Conservation (phyloP, 2,888 invertebrate species). For the Metopia argyrocephala region DNA sequence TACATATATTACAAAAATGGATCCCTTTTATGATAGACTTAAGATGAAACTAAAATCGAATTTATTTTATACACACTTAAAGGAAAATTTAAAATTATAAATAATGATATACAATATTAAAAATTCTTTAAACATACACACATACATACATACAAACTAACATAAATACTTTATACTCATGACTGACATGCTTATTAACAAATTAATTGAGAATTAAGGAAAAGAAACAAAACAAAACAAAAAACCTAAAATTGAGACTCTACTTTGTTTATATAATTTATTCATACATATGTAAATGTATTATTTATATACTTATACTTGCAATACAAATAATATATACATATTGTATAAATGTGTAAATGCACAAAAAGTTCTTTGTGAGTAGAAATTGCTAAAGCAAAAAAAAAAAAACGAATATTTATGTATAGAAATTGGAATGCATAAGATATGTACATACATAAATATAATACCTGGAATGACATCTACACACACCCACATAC, state of each 20-base stretch:
- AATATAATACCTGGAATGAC: not conserved
- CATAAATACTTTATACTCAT: not conserved
- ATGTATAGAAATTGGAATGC: not conserved
- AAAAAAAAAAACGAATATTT: not conserved
- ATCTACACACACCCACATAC: not conserved
- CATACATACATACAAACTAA: conserved; percentile 21
- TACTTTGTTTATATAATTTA: conserved; percentile 28
- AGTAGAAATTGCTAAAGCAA: not conserved
- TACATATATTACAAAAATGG: not conserved
- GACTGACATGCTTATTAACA: conserved; percentile 1
- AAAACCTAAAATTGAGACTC: conserved; percentile 26
- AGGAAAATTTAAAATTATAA: conserved; percentile 40
- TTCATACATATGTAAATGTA: no score
- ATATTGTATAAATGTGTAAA: not conserved
- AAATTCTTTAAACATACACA: conserved; percentile 2
- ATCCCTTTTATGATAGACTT: conserved; percentile 61
- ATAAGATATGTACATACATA: not conserved
- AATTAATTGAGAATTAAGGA: conserved; percentile 43
- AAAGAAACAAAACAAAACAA: no score
- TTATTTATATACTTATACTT: no score
- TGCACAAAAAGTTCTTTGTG: not conserved
- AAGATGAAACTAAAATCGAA: conserved; percentile 68
- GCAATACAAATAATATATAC: no score
- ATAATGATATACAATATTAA: not conserved
- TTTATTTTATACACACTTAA: conserved; percentile 69